phyloP scores from a whole-genome alignment of 2,113 vertebrate genomes.

The Dryoscopus gambensis region DNA sequence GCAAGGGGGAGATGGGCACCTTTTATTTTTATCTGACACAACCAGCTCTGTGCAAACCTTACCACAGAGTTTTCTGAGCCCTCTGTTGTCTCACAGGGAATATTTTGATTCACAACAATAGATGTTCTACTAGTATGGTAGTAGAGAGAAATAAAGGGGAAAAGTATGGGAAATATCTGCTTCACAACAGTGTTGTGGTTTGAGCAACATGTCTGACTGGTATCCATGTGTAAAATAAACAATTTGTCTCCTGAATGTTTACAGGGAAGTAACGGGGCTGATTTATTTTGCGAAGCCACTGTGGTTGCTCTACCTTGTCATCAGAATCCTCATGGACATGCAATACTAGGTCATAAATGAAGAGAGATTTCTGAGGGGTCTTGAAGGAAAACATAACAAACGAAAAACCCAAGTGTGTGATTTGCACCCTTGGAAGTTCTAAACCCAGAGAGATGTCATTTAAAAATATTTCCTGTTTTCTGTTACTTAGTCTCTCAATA shows the following conservation, averaged over 20 bases:
- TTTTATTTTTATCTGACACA: background rate
- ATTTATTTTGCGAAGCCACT: background rate
- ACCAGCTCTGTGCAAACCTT: background rate
- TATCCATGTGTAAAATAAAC: background rate
- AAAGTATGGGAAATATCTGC: background rate
- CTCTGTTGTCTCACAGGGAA: background rate
- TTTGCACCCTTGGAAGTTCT: constrained; percentile 35
- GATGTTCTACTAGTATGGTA: background rate
- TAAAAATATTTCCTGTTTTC: constrained; percentile 70
- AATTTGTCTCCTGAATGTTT: background rate
- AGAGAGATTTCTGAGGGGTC: constrained; percentile 38
- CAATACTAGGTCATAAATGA: background rate
- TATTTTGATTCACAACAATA: background rate
- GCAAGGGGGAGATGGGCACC: background rate
- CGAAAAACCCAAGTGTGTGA: background rate
- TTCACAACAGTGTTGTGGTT: background rate
- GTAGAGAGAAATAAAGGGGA: background rate
- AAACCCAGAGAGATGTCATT: constrained; percentile 29
- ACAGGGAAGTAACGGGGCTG: background rate
- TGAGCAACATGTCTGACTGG: background rate
- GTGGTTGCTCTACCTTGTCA: background rate
- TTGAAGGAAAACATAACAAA: constrained; percentile 32
- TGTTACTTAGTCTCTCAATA: constrained; percentile 68
- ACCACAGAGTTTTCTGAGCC: background rate
- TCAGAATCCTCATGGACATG: background rate